Evolutionary conservation across 2,888 invertebrate genomes (phyloP).

Genomic region (Lymantria monacha): DNA sequence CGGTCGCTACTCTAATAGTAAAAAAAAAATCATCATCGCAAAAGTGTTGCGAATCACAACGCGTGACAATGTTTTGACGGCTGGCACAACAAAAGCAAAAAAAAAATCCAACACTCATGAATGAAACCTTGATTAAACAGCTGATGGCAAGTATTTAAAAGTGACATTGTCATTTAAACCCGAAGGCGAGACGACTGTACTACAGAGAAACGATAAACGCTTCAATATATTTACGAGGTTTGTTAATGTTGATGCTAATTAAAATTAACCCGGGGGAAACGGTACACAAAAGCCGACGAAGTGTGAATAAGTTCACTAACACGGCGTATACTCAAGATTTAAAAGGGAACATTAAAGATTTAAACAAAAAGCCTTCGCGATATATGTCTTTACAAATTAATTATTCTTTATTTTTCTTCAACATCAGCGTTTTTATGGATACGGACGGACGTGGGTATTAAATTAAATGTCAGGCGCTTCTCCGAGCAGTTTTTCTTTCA

Average conservation of each 20-base stretch:
- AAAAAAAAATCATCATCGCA: no score
- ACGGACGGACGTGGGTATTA: slow-evolving; percentile 12
- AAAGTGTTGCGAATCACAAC: not conserved
- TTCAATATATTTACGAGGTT: no score
- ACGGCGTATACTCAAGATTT: no score
- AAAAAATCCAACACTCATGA: slow-evolving; percentile 34
- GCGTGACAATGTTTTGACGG: not conserved
- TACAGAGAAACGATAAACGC: no score
- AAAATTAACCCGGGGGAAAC: no score
- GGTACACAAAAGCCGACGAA: no score
- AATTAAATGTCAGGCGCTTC: slow-evolving; percentile 21
- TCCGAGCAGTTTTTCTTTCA: slow-evolving; percentile 9
- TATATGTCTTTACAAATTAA: no score
- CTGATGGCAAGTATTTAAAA: slow-evolving; percentile 39
- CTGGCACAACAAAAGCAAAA: not conserved
- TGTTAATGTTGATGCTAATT: no score
- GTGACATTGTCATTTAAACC: slow-evolving; percentile 44
- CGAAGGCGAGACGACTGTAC: slow-evolving; percentile 38
- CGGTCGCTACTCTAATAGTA: no score
- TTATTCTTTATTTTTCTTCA: not conserved
- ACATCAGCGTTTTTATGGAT: not conserved
- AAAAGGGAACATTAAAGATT: no score
- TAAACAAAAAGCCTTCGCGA: no score
- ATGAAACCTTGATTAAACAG: slow-evolving; percentile 46
- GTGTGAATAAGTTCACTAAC: no score